Evolutionary conservation across 1,140 invertebrate species (phyloP), one percentile per base, ranked within the genome.

Genomic region (Drosophila navojoa): DNA sequence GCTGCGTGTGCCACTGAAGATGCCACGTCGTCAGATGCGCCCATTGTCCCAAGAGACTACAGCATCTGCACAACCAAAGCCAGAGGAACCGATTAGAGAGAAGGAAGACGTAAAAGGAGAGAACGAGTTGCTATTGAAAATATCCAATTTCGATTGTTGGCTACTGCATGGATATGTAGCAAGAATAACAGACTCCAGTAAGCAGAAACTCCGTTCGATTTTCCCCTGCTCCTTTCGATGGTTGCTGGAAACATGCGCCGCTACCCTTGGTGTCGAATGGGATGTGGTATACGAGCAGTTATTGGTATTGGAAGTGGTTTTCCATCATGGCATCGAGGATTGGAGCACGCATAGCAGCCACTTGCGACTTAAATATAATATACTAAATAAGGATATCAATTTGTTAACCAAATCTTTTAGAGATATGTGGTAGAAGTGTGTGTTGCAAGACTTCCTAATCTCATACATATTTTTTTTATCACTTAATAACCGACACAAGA

Each of bases 151-250:
- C 50, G 91, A 92, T 54, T 91, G 79, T 52, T 93, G 92, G 92
- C 71, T 91, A 1, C 61, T 92, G 3, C 60, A 91, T 19, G 79
- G 86, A 19, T 73, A 77, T 13, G 47, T 55, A 15, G 2, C 25
- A 1, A 62, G 25, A 3, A 45, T 72, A 4, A 71, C 78, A 3
- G 71, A 75, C 2, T 11, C 49, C n/a, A 49, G 57, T 15, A 75
- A 86, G 42, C 66, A 92, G 25, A 72, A 91, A 32, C 40, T 92
- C 32, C 81, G 93, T 0, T 79, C 80, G 35, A 72, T 91, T 10
- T 91, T 94, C 11, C 93, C 94, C 2, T 42, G 73, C 13, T 93
- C 80, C 77, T 94, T 94, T 68, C 90, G 91, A 19, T 94, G 94
- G 94, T 69, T 94, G 3, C 69, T 94, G 5, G 92, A 92, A 25